A percentile compares a stretch with the other conserved stretches of the same genome.
These are phyloP conservation scores for Psilopsiagon aymara DNA, from an alignment of 2,113 vertebrate genomes.

Conservation along the genomic window DNA sequence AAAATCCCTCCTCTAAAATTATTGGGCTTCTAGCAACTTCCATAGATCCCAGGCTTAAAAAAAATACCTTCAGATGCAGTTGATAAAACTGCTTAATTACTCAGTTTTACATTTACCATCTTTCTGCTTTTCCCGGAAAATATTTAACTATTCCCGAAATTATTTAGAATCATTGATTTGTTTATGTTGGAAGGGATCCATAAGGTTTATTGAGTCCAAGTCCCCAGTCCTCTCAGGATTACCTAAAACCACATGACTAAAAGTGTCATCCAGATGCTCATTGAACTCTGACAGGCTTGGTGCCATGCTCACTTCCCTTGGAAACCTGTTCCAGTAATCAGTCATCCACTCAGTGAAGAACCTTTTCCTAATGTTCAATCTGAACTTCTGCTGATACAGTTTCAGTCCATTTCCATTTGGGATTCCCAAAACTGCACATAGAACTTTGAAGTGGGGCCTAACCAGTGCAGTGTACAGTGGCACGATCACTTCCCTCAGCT, in stretches of 20 bases:
- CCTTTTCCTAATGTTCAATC: background rate
- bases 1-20: background rate
- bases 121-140: background rate
- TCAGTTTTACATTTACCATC: background rate
- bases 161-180: background rate
- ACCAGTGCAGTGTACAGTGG: background rate
- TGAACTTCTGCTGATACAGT: rapidly evolving
- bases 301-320: rapidly evolving
- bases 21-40: background rate
- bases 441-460: rapidly evolving
- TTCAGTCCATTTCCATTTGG: background rate
- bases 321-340: background rate
- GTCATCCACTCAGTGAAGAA: background rate
- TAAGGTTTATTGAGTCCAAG: background rate
- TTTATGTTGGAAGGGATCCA: background rate
- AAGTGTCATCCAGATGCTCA: rapidly evolving
- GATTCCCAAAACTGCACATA: background rate
- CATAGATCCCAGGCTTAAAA: background rate
- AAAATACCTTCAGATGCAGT: background rate
- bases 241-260: background rate
- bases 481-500: rapidly evolving
- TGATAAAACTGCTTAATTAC: background rate
- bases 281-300: background rate
- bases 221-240: background rate
- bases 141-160: background rate